Conservation (phyloP, 2,113 vertebrate genomes). For the Rhinopithecus roxellana region DNA sequence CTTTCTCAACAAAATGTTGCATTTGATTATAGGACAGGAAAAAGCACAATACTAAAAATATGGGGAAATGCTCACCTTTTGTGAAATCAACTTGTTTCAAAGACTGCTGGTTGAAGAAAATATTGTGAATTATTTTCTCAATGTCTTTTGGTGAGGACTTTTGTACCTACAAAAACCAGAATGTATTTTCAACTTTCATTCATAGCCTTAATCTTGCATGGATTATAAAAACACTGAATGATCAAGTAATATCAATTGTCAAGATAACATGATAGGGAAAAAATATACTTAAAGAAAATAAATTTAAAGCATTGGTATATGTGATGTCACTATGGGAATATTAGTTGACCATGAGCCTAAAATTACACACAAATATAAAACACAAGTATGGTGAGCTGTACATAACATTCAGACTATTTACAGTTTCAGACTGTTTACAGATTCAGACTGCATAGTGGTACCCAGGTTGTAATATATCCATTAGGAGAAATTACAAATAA, state of each 20-base stretch:
- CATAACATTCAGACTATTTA: not conserved
- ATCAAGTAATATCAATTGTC: not conserved
- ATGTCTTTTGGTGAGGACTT: not conserved
- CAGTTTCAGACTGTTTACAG: not conserved
- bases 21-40: not conserved
- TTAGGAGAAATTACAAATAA: not conserved
- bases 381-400: not conserved
- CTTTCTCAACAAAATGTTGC: constrained; percentile 28
- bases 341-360: not conserved
- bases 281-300: not conserved
- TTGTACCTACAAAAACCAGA: not conserved
- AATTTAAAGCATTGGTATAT: not conserved
- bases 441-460: not conserved
- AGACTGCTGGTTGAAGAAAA: not conserved
- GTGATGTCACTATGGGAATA: not conserved
- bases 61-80: not conserved
- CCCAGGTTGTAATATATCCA: not conserved
- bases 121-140: not conserved
- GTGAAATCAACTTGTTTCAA: constrained; percentile 6
- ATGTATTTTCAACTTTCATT: constrained; percentile 2
- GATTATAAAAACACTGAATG: not conserved
- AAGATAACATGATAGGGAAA: not conserved
- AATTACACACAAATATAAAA: not conserved
- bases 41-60: not conserved
- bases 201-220: not conserved